Evolutionary conservation across 1,140 invertebrate species (phyloP), one percentile per base, ranked within the genome.

Genomic region (Drosophila sturtevanti): DNA sequence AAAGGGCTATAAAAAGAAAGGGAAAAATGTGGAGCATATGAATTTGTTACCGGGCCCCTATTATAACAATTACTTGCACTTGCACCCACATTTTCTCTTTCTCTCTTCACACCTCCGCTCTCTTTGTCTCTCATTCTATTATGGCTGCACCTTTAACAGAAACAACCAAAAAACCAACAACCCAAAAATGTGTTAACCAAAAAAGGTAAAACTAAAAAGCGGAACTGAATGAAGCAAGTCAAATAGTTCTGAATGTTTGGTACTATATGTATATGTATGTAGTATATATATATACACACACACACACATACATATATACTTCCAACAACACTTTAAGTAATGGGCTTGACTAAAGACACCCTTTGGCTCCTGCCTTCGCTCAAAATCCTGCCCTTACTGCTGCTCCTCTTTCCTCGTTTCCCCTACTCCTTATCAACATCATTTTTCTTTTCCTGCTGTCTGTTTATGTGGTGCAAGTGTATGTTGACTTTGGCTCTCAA

Each of bases 291-390:
- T 7, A 48, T 11, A 21, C 16, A 48, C 16, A 11, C n/a, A 48
- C 1, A 48, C 10, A 18, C 11, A 16, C 16, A 16, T 48, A 16
- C 16, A 44, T 14, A 44, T 16, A 18, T 48, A 21, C 14, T 44
- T 18, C 77, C 72, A 72, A 67, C 84, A 78, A 85, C 73, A 86
- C 80, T 85, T 85, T 69, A 61, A 64, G 81, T 80, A 85, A 85
- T 85, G 81, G 81, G 65, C 73, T 73, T 65, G 51, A 63, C 62
- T 54, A 74, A 77, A 72, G 77, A 63, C 44, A 56, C 31, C 35
- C 37, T 14, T 22, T 24, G 37, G 12, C 59, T 61, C 18, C 63
- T 58, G 63, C 55, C 63, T 44, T 11, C 66, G n/a, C 7, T 27
- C 27, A 14, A 21, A 16, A 48, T 48, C 41, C 41, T 48, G 41